Base-by-base conservation (phyloP, 2,113 vertebrate species). In the Merops nubicus region DNA sequence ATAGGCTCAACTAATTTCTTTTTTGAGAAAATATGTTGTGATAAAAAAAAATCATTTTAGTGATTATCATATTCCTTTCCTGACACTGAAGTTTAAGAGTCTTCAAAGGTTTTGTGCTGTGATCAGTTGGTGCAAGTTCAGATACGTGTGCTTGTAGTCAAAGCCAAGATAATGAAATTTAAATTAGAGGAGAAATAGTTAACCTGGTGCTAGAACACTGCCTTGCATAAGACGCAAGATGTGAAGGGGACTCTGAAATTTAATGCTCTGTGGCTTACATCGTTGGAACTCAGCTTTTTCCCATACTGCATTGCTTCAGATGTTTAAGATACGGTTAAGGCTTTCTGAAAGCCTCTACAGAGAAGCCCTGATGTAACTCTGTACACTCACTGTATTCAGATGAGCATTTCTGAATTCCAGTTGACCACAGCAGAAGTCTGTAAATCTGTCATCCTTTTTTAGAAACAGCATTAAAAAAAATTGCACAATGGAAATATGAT, bases 371-470 rank as follows among this genome's bases (percentile, higher is more conserved):
- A 88, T 95, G 88, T 91, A 74, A 78, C 90, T 89, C 47, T 88
- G 78, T 88, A 29, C 89, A 76, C 88, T 94, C 78, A 5, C 67
- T 42, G 65, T 92, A 63, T 96, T 94, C 85, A 91, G 83, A 87
- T 88, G 85, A 95, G 93, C 73, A 5, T 81, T 96, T 67, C 80
- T 74, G 86, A 65, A 75, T 96, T 93, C 88, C n/a, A 6, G 42
- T 60, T 96, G 85, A 88, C 93, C 64, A 0, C 85, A 95, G 75
- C 42, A 95, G 69, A 78, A 94, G 83, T 64, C 86, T 89, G 50
- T 65, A 75, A 86, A 91, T 91, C 56, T 87, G 85, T 93, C 64
- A 91, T 92, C 90, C 92, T 88, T 85, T 95, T 96, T 89, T 94
- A 96, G 93, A 91, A 95, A 63, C 89, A 43, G 20, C 23, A 23